Conservation (phyloP, 2,797 vertebrate species). For the Onychomys leucogaster region DNA sequence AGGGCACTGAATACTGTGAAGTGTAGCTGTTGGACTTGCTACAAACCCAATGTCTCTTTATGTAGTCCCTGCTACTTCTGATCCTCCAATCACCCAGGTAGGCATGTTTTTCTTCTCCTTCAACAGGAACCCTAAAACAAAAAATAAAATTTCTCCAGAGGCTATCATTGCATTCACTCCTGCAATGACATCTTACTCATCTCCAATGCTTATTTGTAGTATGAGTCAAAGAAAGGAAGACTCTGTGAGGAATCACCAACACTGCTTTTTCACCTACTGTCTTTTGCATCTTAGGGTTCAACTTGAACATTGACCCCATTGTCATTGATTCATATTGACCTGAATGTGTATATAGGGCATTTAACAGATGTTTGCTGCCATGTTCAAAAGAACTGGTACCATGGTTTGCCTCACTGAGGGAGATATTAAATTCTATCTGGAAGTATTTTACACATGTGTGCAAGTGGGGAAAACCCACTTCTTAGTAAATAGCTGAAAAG, state of each 20-base stretch:
- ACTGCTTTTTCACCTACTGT: neutral
- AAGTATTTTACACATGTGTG: neutral
- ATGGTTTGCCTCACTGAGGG: neutral
- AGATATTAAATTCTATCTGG: neutral
- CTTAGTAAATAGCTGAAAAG: neutral
- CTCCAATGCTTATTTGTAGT: neutral
- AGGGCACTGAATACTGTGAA: neutral
- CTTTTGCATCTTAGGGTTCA: neutral
- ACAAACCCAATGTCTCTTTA: neutral
- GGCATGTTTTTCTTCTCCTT: neutral
- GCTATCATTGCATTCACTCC: neutral
- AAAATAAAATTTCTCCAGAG: neutral
- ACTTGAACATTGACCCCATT: neutral
- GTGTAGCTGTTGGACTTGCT: neutral
- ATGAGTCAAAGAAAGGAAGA: neutral
- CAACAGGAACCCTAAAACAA: neutral
- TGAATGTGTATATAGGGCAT: neutral
- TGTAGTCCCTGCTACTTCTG: neutral
- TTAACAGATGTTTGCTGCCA: neutral
- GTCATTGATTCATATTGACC: neutral
- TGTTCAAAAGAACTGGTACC: neutral
- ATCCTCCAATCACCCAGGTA: neutral
- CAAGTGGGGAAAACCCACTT: too few species aligned
- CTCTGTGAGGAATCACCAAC: neutral
- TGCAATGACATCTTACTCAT: neutral